A percentile compares a stretch with the other conserved stretches of the same genome.
Evolutionary conservation across 2,113 vertebrate species (phyloP).

Genomic region (Corythoichthys intestinalis): DNA sequence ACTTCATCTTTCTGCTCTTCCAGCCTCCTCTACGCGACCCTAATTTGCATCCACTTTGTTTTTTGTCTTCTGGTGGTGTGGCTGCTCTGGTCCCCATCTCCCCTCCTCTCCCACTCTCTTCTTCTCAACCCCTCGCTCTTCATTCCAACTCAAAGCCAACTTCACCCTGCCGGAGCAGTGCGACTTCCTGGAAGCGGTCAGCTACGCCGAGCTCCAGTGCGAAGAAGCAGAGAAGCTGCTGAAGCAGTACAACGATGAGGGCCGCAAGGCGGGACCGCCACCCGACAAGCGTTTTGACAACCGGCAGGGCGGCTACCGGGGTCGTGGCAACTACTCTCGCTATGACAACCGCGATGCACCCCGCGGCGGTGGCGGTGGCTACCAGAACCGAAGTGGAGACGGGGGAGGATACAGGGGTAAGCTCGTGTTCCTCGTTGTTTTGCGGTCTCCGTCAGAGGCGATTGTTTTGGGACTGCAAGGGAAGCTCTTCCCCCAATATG

Average conservation of each 20-base stretch:
- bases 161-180: constrained; percentile 81
- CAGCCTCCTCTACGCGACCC: constrained; percentile 25
- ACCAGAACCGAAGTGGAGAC: constrained; percentile 73
- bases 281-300: constrained; percentile 87
- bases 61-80: constrained; percentile 72
- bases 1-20: constrained; percentile 52
- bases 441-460: too few species aligned
- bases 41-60: constrained; percentile 47
- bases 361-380: constrained; percentile 60
- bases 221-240: constrained; percentile 82
- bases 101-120: constrained; percentile 25
- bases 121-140: constrained; percentile 45
- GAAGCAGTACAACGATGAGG: constrained; percentile 88
- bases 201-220: constrained; percentile 76
- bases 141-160: constrained; percentile 74
- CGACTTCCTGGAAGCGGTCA: constrained; percentile 84
- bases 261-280: constrained; percentile 82
- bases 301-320: constrained; percentile 74
- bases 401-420: constrained; percentile 62
- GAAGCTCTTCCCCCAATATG: too few species aligned
- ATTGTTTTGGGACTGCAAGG: too few species aligned
- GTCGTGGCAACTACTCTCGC: constrained; percentile 79
- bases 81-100: constrained; percentile 63
- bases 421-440: constrained; percentile 19
- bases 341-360: constrained; percentile 79